phyloP scores from a whole-genome alignment of 2,888 invertebrate genomes.

The Tethea ocularis region DNA sequence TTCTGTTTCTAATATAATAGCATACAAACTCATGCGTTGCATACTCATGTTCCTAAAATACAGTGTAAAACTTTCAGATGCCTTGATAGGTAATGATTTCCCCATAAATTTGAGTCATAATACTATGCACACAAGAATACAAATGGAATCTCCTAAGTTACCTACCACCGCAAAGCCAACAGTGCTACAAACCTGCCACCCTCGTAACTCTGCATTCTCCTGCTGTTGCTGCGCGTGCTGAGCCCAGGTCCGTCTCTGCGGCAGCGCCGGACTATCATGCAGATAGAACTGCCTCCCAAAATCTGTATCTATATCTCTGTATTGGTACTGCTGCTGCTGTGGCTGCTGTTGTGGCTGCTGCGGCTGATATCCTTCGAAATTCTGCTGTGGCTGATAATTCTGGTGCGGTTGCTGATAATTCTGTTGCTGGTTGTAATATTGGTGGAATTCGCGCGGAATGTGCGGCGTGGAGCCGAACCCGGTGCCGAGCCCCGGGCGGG shows the following conservation, averaged over 20 bases:
- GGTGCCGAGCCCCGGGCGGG: conserved; percentile 53
- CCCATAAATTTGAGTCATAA: background rate
- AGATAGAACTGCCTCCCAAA: conserved; percentile 87
- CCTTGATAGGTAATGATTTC: background rate
- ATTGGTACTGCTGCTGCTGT: conserved; percentile 57
- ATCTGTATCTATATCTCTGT: conserved; percentile 51
- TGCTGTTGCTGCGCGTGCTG: conserved; percentile 84
- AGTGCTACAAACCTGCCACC: conserved; percentile 69
- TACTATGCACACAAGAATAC: background rate
- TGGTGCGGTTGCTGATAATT: conserved; percentile 48
- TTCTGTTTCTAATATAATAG: too few species aligned
- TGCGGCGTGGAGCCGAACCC: conserved; percentile 81
- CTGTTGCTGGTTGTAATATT: conserved; percentile 43
- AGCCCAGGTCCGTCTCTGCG: conserved; percentile 87
- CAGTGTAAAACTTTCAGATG: too few species aligned
- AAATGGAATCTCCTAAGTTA: background rate
- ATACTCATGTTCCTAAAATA: too few species aligned
- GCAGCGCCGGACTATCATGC: conserved; percentile 85
- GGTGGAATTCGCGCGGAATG: conserved; percentile 61
- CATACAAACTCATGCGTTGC: too few species aligned
- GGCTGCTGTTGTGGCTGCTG: conserved; percentile 39
- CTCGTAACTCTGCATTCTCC: conserved; percentile 82
- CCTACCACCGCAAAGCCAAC: conserved; percentile 6
- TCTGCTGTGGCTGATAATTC: conserved; percentile 35
- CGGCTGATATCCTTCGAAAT: conserved; percentile 58